Evolutionary conservation across 2,113 vertebrate species (phyloP).

Genomic region (Saimiri boliviensis): DNA sequence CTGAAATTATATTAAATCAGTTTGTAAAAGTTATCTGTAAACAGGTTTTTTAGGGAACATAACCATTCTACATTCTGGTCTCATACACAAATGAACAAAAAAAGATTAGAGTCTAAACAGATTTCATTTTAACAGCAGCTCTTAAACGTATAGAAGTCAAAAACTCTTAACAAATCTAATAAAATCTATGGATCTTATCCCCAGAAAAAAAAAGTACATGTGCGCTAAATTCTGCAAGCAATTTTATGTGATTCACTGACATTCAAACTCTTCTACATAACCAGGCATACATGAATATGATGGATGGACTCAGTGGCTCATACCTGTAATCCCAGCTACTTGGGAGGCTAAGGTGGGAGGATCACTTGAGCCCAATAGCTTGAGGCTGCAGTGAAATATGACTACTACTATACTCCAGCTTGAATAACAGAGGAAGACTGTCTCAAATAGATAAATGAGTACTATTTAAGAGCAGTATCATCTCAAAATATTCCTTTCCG

Average conservation of each 20-base stretch:
- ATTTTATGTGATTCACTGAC: neutral
- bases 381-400: too few relatives aligned
- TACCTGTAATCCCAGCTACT: too few relatives aligned
- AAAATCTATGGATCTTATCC: neutral
- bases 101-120: neutral
- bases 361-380: too few relatives aligned
- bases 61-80: neutral
- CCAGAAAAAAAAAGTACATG: neutral
- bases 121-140: slow-evolving; percentile 3
- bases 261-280: neutral
- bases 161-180: neutral
- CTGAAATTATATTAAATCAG: neutral
- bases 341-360: too few relatives aligned
- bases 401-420: too few relatives aligned
- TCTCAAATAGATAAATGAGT: too few relatives aligned
- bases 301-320: too few relatives aligned
- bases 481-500: neutral
- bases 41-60: neutral
- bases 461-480: neutral
- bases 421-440: too few relatives aligned
- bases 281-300: neutral
- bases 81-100: neutral
- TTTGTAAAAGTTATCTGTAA: slow-evolving; percentile 15
- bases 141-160: neutral
- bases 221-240: neutral